Evolutionary conservation across 53 echinoderm and acorn worm species (phyloP), one percentile per base, ranked within the genome.

Genomic region (Paelopatides confundens): DNA sequence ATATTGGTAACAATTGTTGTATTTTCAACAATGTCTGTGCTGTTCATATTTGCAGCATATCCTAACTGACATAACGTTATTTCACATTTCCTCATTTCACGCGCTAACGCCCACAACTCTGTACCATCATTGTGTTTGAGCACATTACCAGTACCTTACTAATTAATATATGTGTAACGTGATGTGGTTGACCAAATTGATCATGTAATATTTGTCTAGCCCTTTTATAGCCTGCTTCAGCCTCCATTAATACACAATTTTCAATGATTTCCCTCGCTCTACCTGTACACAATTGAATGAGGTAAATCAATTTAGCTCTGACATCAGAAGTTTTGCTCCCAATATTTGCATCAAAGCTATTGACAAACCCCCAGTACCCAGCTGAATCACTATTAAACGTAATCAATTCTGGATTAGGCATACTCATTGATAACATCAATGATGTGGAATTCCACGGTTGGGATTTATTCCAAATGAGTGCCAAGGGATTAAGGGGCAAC

Each of bases 181-280:
- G 14, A 35, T 89, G 85, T 76, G 53, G 35, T 92, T 85, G 88
- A 6, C 92, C 92, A 67, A 89, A 92, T 62, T 89, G 89, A 28
- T 89, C 52, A 13, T 29, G 11, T 1, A 89, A 74, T n/a, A 92
- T 85, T 66, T 88, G 40, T n/a, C 48, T 46, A 11, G 89, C 88
- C 24, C 0, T 10, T 28, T 71, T 34, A 65, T 92, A 92, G 13
- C 89, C 89, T 2, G 29, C 64, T 0, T 21, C 13, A 17, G 46
- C 49, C 14, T 40, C 69, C 68, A 92, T 68, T 15, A 91, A 24
- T 2, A 87, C 81, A 69, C 91, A 91, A 58, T 83, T 62, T 62
- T 88, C 84, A 49, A 83, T 92, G 30, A 78, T 77, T 34, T 86
- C 84, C 39, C 15, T 85, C 30, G 86, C 92, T 51, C 68, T 85